Conservation (phyloP, 2,797 vertebrate genomes). For the Micromesistius poutassou region DNA sequence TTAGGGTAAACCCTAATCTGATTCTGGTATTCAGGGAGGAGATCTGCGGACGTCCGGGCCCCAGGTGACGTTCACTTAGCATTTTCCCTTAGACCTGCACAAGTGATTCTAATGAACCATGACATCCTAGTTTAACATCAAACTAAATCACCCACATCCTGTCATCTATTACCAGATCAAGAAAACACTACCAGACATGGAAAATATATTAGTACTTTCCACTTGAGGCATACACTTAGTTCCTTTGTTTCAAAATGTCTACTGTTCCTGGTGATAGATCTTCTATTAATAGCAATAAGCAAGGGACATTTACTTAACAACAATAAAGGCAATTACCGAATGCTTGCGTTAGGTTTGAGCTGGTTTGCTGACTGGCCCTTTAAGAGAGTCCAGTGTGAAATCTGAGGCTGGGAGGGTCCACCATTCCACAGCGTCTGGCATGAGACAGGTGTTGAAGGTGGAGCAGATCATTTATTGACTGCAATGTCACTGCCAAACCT, state of each 20-base stretch:
- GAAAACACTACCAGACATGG: not conserved
- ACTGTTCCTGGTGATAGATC: not conserved
- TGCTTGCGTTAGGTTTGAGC: no score
- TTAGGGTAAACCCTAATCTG: not conserved
- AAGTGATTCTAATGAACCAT: conserved; percentile 51
- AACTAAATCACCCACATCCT: not conserved
- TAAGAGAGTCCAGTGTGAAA: conserved; percentile 66
- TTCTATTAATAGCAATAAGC: no score
- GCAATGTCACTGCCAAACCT: not conserved
- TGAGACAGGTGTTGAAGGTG: conserved; percentile 30
- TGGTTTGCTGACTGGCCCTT: conserved; percentile 51
- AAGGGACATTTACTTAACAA: no score
- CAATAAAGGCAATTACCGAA: no score
- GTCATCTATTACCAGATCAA: not conserved
- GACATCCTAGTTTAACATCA: conserved; percentile 26
- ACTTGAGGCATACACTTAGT: not conserved
- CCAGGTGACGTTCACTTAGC: conserved; percentile 29
- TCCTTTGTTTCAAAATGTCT: not conserved
- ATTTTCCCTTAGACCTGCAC: conserved; percentile 41
- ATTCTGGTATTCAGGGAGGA: not conserved
- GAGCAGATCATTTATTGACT: not conserved
- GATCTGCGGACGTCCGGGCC: conserved; percentile 12
- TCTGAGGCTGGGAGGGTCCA: conserved; percentile 66
- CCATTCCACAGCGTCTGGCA: conserved; percentile 42
- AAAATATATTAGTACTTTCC: not conserved